These are phyloP conservation scores for Telmatochromis brichardi DNA, from an alignment of 2,113 vertebrate genomes.

Conservation along the genomic window DNA sequence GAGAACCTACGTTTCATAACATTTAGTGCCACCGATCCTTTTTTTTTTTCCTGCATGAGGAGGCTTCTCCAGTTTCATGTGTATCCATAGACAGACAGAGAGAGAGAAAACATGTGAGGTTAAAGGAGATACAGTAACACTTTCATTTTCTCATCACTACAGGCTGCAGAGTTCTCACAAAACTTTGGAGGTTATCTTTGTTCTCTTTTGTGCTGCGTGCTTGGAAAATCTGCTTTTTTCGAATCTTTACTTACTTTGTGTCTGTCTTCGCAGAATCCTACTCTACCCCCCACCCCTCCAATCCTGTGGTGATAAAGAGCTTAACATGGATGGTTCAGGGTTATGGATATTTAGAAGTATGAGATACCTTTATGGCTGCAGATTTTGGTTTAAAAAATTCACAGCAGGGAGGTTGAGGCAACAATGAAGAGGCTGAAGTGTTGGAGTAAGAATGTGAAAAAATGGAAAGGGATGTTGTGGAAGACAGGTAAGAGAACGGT, in stretches of 20 bases:
- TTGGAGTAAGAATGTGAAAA: neutral
- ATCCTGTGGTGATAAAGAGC: conserved; percentile 46
- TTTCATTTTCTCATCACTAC: neutral
- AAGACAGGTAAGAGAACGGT: neutral
- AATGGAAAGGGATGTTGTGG: neutral
- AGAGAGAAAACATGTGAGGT: neutral
- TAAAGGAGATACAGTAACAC: neutral
- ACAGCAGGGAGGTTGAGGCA: neutral
- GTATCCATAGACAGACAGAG: neutral
- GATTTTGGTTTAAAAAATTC: conserved; percentile 8
- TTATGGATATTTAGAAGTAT: conserved; percentile 48
- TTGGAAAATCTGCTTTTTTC: neutral
- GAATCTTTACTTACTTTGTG: neutral
- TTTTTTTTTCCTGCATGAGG: neutral
- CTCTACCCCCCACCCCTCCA: neutral
- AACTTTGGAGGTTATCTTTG: neutral
- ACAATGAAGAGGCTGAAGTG: neutral
- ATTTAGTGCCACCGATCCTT: neutral
- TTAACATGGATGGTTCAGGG: conserved; percentile 27
- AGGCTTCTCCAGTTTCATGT: neutral
- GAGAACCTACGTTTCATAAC: neutral
- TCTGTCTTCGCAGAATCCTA: neutral
- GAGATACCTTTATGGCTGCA: conserved; percentile 21
- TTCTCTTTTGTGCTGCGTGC: neutral
- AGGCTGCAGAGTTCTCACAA: neutral